These are phyloP conservation scores for Megamerina dolium DNA, from an alignment of 2,888 invertebrate genomes.

Conservation along the genomic window DNA sequence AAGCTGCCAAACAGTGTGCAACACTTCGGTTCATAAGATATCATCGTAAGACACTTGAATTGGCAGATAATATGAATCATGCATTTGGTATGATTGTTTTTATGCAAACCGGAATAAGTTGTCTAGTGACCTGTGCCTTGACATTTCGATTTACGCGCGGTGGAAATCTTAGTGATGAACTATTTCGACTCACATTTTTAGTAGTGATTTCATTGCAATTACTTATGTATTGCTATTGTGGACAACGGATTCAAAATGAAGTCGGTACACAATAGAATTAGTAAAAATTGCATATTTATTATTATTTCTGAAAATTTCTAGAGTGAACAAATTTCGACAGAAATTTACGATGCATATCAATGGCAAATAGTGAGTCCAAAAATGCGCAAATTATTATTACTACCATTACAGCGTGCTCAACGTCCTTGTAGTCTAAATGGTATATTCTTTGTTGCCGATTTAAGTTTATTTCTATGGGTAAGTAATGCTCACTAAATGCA, in stretches of 20 bases:
- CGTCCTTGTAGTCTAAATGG: slow-evolving; percentile 15
- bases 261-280: slow-evolving; percentile 10
- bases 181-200: slow-evolving; percentile 13
- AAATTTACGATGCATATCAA: too few relatives aligned
- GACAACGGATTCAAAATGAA: too few relatives aligned
- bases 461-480: slow-evolving; percentile 14
- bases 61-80: slow-evolving; percentile 12
- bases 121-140: slow-evolving; percentile 15
- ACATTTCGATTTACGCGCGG: slow-evolving; percentile 15
- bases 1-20: too few relatives aligned
- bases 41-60: too few relatives aligned
- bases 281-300: too few relatives aligned
- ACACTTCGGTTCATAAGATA: slow-evolving; percentile 8
- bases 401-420: slow-evolving; percentile 16
- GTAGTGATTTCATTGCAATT: slow-evolving; percentile 16
- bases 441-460: slow-evolving; percentile 14
- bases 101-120: slow-evolving; percentile 15
- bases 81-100: slow-evolving; percentile 17
- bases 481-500: not conserved
- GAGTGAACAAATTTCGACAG: slow-evolving; percentile 11
- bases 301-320: slow-evolving; percentile 1
- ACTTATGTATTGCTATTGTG: slow-evolving; percentile 20
- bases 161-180: slow-evolving; percentile 4
- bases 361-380: too few relatives aligned
- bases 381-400: slow-evolving; percentile 11